Conservation (phyloP, 2,888 invertebrate genomes). For the Tenthredo mesomela region DNA sequence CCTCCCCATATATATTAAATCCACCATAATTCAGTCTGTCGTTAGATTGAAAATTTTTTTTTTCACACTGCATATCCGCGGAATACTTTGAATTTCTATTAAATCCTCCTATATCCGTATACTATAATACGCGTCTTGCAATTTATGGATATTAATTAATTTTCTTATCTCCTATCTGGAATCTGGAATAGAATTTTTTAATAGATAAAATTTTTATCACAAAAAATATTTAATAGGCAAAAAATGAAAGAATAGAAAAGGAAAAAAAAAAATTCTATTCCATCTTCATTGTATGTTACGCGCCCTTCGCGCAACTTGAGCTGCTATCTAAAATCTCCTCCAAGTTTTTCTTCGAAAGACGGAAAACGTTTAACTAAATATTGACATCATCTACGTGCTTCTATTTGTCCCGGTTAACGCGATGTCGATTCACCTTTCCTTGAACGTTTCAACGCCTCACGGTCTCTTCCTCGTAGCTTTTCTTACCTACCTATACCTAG, state of each 20-base stretch:
- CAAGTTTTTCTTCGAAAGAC: neutral
- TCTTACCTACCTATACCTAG: neutral
- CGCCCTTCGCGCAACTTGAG: too few species aligned
- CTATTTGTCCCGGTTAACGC: slow-evolving; percentile 34
- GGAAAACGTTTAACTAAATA: slow-evolving; percentile 31
- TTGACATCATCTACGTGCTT: slow-evolving; percentile 31
- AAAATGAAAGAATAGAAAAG: neutral
- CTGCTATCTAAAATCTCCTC: neutral
- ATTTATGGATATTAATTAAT: too few species aligned
- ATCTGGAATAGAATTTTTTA: too few species aligned
- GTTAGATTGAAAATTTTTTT: slow-evolving; percentile 6
- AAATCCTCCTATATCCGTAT: neutral
- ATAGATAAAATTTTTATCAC: too few species aligned
- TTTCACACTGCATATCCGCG: neutral
- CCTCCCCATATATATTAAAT: neutral
- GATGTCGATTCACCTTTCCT: slow-evolving; percentile 2
- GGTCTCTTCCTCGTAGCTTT: neutral
- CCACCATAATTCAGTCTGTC: slow-evolving; percentile 11
- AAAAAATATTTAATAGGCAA: too few species aligned
- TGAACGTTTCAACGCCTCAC: neutral
- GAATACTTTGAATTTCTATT: neutral
- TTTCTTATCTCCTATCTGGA: too few species aligned
- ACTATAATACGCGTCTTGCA: too few species aligned
- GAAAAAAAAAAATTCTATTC: neutral
- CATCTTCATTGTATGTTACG: neutral